These are phyloP conservation scores for Plectropomus leopardus DNA, from an alignment of 2,113 vertebrate genomes.

Conservation along the genomic window DNA sequence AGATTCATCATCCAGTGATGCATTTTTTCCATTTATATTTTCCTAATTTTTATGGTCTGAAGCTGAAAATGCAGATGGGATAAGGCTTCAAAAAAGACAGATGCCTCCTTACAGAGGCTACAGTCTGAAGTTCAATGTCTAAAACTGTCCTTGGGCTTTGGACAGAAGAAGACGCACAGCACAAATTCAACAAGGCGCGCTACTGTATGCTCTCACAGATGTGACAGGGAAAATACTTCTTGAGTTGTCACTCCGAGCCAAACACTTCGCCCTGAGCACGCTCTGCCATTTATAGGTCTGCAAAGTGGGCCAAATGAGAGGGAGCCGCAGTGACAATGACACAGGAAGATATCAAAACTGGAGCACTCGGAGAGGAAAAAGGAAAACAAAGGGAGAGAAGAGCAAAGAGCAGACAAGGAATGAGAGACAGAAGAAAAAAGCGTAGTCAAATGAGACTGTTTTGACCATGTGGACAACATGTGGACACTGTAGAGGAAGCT, in stretches of 20 bases:
- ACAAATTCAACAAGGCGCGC: background rate
- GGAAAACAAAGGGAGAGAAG: background rate
- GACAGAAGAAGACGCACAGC: conserved; percentile 21
- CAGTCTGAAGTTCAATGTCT: background rate
- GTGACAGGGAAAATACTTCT: conserved; percentile 47
- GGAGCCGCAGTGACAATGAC: conserved; percentile 56
- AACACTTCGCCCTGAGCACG: conserved; percentile 49
- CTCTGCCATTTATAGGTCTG: conserved; percentile 68
- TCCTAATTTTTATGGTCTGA: background rate
- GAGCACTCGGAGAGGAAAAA: conserved; percentile 13
- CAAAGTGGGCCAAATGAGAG: conserved; percentile 65
- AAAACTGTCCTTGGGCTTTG: background rate
- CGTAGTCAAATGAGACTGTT: background rate
- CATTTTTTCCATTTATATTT: background rate
- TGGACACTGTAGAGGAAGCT: conserved; percentile 50
- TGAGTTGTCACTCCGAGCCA: conserved; percentile 41
- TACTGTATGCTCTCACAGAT: conserved; percentile 28
- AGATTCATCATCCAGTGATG: background rate
- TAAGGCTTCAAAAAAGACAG: background rate
- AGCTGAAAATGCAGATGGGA: background rate
- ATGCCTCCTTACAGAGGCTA: background rate
- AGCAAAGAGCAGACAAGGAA: background rate
- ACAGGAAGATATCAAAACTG: conserved; percentile 55
- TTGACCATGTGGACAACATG: conserved; percentile 41
- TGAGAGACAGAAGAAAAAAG: background rate